A percentile compares a stretch with the other conserved stretches of the same genome.
These are phyloP conservation scores for Pyrrhosoma nymphula DNA, from an alignment of 2,888 invertebrate species.

Conservation along the genomic window DNA sequence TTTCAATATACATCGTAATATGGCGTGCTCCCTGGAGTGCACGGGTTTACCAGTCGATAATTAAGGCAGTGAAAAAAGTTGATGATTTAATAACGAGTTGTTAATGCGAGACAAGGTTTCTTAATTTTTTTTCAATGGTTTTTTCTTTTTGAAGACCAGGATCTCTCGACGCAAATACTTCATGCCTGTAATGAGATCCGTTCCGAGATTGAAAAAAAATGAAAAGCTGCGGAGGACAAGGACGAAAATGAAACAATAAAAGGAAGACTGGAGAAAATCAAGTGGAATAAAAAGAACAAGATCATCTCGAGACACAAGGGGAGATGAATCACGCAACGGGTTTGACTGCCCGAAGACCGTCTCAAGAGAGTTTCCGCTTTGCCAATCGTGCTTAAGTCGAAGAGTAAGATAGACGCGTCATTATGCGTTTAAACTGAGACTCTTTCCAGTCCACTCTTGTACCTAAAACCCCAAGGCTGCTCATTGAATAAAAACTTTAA, in stretches of 20 bases:
- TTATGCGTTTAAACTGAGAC: no score
- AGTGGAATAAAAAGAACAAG: not conserved
- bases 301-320: not conserved
- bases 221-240: no score
- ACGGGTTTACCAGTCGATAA: not conserved
- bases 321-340: constrained; percentile 33
- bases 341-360: constrained; percentile 1
- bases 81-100: constrained; percentile 55
- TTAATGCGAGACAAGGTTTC: not conserved
- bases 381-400: not conserved
- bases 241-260: not conserved
- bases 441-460: no score
- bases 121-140: no score
- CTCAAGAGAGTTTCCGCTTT: constrained; percentile 31
- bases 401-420: not conserved
- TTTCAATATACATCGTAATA: not conserved
- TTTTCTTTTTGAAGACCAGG: no score
- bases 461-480: no score
- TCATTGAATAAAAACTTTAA: no score
- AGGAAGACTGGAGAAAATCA: not conserved
- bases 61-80: constrained; percentile 38
- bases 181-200: constrained; percentile 25
- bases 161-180: not conserved
- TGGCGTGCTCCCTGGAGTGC: no score
- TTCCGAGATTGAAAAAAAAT: constrained; percentile 2